These are phyloP conservation scores for Montipora efflorescens DNA, from an alignment of 64 coral and sea anemone species.

Conservation along the genomic window DNA sequence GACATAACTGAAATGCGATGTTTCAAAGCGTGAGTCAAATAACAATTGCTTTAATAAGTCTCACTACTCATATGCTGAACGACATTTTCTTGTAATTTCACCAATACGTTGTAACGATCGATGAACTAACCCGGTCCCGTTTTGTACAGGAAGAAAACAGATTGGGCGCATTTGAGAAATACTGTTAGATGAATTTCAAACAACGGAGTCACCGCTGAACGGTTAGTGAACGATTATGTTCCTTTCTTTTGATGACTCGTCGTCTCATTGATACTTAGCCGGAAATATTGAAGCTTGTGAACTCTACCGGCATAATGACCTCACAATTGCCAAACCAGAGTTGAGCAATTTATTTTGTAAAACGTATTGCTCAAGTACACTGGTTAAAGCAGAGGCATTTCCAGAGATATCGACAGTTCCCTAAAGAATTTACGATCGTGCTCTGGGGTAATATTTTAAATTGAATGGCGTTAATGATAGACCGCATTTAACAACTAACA, in stretches of 20 bases:
- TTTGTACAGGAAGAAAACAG: not conserved
- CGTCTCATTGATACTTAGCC: not conserved
- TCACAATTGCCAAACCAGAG: not conserved
- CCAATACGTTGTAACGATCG: no score
- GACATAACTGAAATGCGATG: not conserved
- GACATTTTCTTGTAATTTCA: no score
- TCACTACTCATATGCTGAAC: not conserved
- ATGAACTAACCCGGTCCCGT: no score
- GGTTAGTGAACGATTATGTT: not conserved
- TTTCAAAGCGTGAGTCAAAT: conserved; percentile 16
- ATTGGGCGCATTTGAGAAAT: not conserved
- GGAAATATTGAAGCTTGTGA: not conserved
- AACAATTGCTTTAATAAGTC: not conserved
- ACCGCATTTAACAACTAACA: not conserved
- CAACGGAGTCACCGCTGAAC: not conserved
- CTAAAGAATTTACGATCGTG: not conserved
- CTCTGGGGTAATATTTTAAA: not conserved
- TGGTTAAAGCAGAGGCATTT: not conserved
- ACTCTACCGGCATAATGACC: not conserved
- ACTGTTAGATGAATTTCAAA: not conserved
- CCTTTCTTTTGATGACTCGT: not conserved
- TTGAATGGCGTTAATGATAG: not conserved
- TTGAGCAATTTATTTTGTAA: not conserved
- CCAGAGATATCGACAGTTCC: not conserved
- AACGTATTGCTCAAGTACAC: not conserved